Evolutionary conservation across 2,113 vertebrate species (phyloP).

Genomic region (Macrotus californicus): DNA sequence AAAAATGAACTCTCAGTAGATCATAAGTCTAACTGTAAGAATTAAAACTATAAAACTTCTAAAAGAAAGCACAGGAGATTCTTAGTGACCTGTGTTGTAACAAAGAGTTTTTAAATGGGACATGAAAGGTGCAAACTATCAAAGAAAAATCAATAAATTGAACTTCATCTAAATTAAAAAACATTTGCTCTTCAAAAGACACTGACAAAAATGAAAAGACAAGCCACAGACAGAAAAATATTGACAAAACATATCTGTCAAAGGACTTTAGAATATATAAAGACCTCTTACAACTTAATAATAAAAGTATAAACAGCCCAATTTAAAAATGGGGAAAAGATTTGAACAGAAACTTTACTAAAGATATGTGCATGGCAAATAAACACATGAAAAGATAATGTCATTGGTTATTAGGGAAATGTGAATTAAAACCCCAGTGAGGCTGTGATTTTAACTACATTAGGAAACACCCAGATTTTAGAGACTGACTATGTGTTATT

Average conservation of each 20-base stretch:
- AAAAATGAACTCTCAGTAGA: neutral
- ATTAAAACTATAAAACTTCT: neutral
- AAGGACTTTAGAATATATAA: too few species aligned
- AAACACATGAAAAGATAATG: neutral
- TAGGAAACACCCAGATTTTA: neutral
- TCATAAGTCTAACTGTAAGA: neutral
- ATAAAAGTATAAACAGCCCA: too few species aligned
- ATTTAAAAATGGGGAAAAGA: too few species aligned
- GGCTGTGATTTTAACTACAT: neutral
- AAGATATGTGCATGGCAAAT: too few species aligned
- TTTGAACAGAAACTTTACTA: too few species aligned
- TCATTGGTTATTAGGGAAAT: neutral
- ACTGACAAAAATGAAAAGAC: too few species aligned
- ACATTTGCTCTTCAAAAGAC: neutral
- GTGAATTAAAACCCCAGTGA: neutral
- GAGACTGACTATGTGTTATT: neutral
- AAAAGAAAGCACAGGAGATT: neutral
- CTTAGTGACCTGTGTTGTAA: neutral
- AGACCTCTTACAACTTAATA: too few species aligned
- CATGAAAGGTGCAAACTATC: neutral
- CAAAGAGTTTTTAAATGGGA: neutral
- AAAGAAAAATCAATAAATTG: neutral
- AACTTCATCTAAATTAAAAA: neutral
- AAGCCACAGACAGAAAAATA: too few species aligned
- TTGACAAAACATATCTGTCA: too few species aligned